Conservation (phyloP, 2,888 invertebrate genomes). For the Chirona hameri region DNA sequence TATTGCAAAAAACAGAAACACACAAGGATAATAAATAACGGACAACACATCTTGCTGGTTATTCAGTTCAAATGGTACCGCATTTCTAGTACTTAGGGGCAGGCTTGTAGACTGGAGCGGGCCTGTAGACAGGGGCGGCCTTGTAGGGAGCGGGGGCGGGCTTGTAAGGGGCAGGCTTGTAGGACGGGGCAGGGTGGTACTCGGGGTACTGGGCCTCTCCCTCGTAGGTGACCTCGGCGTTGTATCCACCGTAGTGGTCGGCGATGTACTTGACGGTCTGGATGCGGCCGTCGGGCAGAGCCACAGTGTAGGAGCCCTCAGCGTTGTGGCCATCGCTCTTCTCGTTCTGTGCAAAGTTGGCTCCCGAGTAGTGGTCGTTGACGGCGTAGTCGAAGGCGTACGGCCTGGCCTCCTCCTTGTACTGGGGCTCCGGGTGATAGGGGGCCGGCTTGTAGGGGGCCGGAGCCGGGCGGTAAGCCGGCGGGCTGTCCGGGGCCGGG, state of each 20-base stretch:
- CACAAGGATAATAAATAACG: too few species aligned
- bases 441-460: too few species aligned
- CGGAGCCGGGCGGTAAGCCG: too few species aligned
- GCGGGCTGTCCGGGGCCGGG: too few species aligned
- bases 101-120: neutral
- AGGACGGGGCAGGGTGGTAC: too few species aligned
- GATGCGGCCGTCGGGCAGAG: slow-evolving; percentile 70
- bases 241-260: slow-evolving; percentile 83
- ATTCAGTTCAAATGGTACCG: too few species aligned
- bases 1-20: too few species aligned
- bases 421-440: neutral
- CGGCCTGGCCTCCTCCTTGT: slow-evolving; percentile 44
- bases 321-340: slow-evolving; percentile 61
- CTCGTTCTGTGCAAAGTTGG: slow-evolving; percentile 63
- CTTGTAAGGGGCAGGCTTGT: slow-evolving; percentile 1
- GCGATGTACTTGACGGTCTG: slow-evolving; percentile 82
- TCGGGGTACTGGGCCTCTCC: slow-evolving; percentile 61
- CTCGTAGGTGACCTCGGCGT: slow-evolving; percentile 77
- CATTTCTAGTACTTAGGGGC: neutral
- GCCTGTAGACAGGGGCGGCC: neutral
- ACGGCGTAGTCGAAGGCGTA: slow-evolving; percentile 64
- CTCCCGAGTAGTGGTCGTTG: slow-evolving; percentile 55
- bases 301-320: slow-evolving; percentile 61
- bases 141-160: neutral
- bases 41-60: too few species aligned